These are phyloP conservation scores for Halocynthia roretzi DNA, from an alignment of 23 tunicate genomes.

Conservation along the genomic window DNA sequence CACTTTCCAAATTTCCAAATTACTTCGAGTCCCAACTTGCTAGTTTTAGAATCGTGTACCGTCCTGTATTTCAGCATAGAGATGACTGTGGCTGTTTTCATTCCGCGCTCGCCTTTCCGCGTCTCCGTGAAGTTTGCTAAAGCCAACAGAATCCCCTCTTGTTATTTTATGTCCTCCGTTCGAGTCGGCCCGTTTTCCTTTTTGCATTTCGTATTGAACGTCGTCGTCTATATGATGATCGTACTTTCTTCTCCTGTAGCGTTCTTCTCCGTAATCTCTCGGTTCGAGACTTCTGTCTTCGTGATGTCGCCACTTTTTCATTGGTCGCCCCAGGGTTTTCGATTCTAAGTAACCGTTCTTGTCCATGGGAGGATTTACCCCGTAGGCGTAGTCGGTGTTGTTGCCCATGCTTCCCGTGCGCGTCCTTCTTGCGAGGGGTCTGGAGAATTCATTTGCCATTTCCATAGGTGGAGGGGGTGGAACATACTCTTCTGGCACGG, in stretches of 20 bases:
- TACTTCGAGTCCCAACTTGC: not conserved
- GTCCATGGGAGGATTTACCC: not conserved
- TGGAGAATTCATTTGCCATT: not conserved
- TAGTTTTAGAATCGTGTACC: conserved; percentile 5
- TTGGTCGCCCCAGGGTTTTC: not conserved
- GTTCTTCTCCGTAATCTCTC: conserved; percentile 1
- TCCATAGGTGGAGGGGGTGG: not conserved
- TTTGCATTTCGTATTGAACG: not conserved
- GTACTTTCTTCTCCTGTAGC: too few species aligned
- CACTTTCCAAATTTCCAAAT: not conserved
- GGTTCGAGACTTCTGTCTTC: not conserved
- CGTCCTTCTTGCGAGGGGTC: not conserved
- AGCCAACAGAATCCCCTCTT: not conserved
- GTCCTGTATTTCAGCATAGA: conserved; percentile 25
- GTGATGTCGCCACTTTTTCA: not conserved
- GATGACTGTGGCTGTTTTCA: conserved; percentile 2
- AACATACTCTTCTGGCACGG: not conserved
- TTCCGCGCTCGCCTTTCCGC: too few species aligned
- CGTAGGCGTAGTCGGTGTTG: not conserved
- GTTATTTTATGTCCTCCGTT: not conserved
- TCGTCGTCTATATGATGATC: too few species aligned
- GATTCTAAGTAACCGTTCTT: conserved; percentile 4
- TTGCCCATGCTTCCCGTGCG: not conserved
- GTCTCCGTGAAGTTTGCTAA: not conserved
- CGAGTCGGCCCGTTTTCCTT: not conserved